These are phyloP conservation scores for Yponomeuta plumbellus DNA, from an alignment of 2,888 invertebrate species.

Conservation along the genomic window DNA sequence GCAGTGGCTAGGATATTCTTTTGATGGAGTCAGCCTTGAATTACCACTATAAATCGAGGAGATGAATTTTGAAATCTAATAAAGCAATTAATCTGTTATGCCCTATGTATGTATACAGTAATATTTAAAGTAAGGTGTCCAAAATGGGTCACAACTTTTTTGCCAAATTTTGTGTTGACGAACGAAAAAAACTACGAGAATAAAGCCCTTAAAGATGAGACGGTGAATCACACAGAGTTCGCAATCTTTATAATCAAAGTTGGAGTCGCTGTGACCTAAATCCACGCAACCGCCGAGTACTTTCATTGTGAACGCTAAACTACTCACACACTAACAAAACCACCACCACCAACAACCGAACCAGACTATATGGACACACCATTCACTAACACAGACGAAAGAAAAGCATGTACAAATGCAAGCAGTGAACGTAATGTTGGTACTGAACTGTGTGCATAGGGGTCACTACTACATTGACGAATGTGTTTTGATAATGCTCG, in stretches of 20 bases:
- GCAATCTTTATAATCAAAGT: constrained; percentile 75
- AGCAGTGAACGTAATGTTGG: constrained; percentile 27
- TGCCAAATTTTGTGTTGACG: too few species aligned
- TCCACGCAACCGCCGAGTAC: constrained; percentile 70
- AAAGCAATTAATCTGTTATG: too few species aligned
- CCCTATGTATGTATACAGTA: too few species aligned
- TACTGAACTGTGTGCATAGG: constrained; percentile 22
- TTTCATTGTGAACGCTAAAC: constrained; percentile 72
- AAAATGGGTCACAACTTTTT: too few species aligned
- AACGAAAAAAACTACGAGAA: constrained; percentile 7
- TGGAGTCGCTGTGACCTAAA: constrained; percentile 68
- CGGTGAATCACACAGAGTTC: constrained; percentile 68
- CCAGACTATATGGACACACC: constrained; percentile 24
- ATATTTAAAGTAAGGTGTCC: too few species aligned
- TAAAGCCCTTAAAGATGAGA: constrained; percentile 48
- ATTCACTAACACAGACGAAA: constrained; percentile 28
- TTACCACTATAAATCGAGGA: too few species aligned
- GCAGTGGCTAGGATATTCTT: too few species aligned
- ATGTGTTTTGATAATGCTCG: constrained; percentile 15
- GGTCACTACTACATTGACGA: constrained; percentile 10
- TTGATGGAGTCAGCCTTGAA: too few species aligned
- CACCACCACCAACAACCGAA: constrained; percentile 14
- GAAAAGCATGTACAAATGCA: constrained; percentile 30
- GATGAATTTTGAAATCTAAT: too few species aligned
- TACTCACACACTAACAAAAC: constrained; percentile 19